Evolutionary conservation across 2,888 invertebrate genomes (phyloP).

Genomic region (Amphimallon solstitiale): DNA sequence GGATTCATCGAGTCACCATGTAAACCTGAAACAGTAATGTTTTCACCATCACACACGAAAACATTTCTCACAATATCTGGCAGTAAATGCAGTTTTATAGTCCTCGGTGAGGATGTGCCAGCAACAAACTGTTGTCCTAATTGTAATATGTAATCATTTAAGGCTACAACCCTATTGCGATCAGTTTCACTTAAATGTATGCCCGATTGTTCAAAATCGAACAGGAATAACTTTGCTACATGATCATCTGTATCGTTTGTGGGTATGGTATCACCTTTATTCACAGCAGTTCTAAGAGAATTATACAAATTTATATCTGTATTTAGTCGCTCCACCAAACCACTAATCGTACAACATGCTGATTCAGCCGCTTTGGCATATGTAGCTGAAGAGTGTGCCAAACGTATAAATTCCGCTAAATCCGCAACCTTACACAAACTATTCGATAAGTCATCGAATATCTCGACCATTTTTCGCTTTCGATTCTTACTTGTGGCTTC

Average conservation of each 20-base stretch:
- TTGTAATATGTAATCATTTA: slow-evolving; percentile 88
- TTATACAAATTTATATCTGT: slow-evolving; percentile 87
- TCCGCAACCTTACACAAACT: slow-evolving; percentile 96
- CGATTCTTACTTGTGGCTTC: slow-evolving; percentile 77
- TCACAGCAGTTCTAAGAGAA: slow-evolving; percentile 76
- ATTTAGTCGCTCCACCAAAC: slow-evolving; percentile 94
- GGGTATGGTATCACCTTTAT: slow-evolving; percentile 73
- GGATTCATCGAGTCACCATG: slow-evolving; percentile 85
- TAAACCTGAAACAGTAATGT: slow-evolving; percentile 81
- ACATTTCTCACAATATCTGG: slow-evolving; percentile 78
- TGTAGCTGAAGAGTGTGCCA: slow-evolving; percentile 85
- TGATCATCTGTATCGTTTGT: slow-evolving; percentile 83
- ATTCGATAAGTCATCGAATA: slow-evolving; percentile 97
- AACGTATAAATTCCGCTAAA: slow-evolving; percentile 93
- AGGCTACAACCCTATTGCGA: slow-evolving; percentile 78
- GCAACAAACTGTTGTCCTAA: slow-evolving; percentile 86
- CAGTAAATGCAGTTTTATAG: slow-evolving; percentile 73
- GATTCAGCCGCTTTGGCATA: slow-evolving; percentile 88
- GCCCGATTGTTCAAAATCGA: slow-evolving; percentile 98
- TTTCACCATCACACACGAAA: slow-evolving; percentile 75
- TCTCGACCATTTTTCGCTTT: slow-evolving; percentile 84
- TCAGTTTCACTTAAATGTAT: slow-evolving; percentile 87
- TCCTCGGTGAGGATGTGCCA: slow-evolving; percentile 76
- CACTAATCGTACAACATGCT: slow-evolving; percentile 87
- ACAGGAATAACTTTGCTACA: slow-evolving; percentile 88